phyloP scores from a whole-genome alignment of 2,888 invertebrate genomes.

The Siphonodentalium dalli region DNA sequence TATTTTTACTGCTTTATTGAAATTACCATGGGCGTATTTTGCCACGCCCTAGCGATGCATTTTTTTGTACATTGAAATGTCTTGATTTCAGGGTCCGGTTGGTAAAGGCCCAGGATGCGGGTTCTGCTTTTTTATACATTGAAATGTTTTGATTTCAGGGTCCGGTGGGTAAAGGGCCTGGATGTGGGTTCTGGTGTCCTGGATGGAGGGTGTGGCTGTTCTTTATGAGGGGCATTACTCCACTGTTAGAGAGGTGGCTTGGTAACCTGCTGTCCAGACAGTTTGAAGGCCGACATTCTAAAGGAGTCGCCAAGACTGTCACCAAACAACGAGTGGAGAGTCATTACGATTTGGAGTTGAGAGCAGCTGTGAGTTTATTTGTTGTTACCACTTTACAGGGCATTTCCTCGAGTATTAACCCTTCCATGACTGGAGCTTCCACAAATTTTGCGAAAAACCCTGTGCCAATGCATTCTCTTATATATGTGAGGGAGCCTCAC shows the following conservation, averaged over 20 bases:
- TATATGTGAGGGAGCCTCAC: too few species aligned
- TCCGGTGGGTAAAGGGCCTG: constrained; percentile 97
- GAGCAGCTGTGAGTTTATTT: constrained; percentile 87
- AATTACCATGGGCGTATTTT: too few species aligned
- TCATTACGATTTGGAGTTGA: constrained; percentile 97
- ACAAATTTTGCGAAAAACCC: too few species aligned
- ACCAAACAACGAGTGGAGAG: constrained; percentile 99
- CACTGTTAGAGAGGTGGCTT: constrained; percentile 97
- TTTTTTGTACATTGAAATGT: too few species aligned
- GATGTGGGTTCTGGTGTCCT: constrained; percentile 98
- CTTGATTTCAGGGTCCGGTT: constrained; percentile 81
- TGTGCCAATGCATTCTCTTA: too few species aligned
- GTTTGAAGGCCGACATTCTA: constrained; percentile 98
- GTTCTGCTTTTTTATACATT: too few species aligned
- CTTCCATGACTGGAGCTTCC: too few species aligned
- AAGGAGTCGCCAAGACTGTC: constrained; percentile 99
- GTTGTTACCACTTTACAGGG: too few species aligned
- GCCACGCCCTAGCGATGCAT: too few species aligned
- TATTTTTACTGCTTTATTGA: too few species aligned
- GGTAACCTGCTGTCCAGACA: constrained; percentile 97
- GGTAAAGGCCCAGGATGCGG: constrained; percentile 99
- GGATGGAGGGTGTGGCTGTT: constrained; percentile 99
- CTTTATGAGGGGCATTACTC: constrained; percentile 99
- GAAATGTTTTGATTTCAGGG: constrained; percentile 74
- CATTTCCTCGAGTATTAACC: too few species aligned